Evolutionary conservation across 1,140 invertebrate species (phyloP).

Genomic region (Ooceraea biroi): DNA sequence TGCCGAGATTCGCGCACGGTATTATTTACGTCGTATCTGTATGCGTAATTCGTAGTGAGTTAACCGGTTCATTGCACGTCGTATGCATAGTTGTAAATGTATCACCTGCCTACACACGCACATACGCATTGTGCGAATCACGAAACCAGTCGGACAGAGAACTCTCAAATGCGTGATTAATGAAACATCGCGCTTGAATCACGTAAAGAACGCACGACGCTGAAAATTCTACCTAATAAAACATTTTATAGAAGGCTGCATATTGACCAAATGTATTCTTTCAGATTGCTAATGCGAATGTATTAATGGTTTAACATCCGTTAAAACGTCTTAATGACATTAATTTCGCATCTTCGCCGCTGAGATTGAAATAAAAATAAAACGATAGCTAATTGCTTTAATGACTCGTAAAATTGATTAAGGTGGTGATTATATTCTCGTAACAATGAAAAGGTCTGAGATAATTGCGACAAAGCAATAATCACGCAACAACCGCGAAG

Average conservation of each 20-base stretch:
- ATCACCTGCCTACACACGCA: background rate
- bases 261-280: background rate
- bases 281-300: background rate
- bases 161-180: slow-evolving; percentile 33
- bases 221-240: background rate
- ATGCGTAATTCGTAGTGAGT: slow-evolving; percentile 51
- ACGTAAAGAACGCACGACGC: too few species aligned
- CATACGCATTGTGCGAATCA: slow-evolving; percentile 3
- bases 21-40: slow-evolving; percentile 47
- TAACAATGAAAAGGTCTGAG: background rate
- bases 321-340: background rate
- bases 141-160: background rate
- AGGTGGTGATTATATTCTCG: background rate
- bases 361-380: background rate
- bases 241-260: background rate
- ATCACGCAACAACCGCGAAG: background rate
- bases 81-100: slow-evolving; percentile 31
- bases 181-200: background rate
- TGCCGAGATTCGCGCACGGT: slow-evolving; percentile 18
- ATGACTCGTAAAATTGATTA: slow-evolving; percentile 41
- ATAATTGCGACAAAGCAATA: background rate
- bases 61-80: slow-evolving; percentile 64
- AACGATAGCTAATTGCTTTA: slow-evolving; percentile 19
- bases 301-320: too few species aligned
- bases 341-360: background rate